Base-by-base conservation (phyloP, 2,888 invertebrate genomes). In the Agelastica alni region DNA sequence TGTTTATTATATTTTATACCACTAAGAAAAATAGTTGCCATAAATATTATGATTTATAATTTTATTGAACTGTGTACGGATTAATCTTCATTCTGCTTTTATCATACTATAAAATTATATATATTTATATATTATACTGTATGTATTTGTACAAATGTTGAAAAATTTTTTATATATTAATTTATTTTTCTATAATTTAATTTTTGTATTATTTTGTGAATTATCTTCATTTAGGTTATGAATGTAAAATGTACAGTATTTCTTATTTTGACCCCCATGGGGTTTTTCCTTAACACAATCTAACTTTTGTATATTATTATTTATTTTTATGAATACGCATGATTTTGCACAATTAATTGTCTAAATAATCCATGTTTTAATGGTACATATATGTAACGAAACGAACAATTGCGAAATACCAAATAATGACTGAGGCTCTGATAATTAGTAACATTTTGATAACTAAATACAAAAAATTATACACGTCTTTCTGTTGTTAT, bases 271-370 rank as follows among this genome's bases (percentile, higher is more conserved):
- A 71, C 72, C 74, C 73, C 73, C 67, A 70, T 73, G 73, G 73
- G 73, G 74, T 71, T 55, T 39, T 18, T 43, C 14, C 46, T 53
- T 46, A 56, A 66, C 64, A 66, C 64, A 65, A 66, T 66, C 60
- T 70, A 68, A 68, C 69, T 68, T 69, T 66, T 72, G 70, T 72
- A 73, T 67, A 72, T 71, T 70, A 71, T 73, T 75, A 75, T 74
- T 74, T 74, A 73, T 74, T 74, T 70, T 71, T 72, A 65, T 70
- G 68, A 68, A 69, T 69, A 67, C 54, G 42, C 44, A 47, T 47
- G 22, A 48, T 10, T 41, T 46, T 47, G 31, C 37, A 18, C 28
- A 9, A 18, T 45, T 31, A 63, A 65, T 70, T 69, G 70, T 67
- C 70, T 67, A 61, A 55, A 63, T 63, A 60, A 68, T 70, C 71